phyloP scores from a whole-genome alignment of 2,888 invertebrate species.

The Polyploca ridens region DNA sequence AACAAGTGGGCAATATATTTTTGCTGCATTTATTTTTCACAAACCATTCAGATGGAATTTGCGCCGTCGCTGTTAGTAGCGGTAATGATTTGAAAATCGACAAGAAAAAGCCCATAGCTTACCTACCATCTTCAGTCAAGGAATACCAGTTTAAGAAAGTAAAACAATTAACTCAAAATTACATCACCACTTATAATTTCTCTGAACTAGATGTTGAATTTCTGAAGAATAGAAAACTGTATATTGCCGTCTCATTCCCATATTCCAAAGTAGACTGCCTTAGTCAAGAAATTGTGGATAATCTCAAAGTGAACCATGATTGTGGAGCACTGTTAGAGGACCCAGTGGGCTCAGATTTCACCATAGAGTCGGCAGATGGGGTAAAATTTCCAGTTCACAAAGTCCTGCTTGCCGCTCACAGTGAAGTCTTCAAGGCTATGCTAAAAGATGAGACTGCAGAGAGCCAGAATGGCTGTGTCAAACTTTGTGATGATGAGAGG shows the following conservation, averaged over 20 bases:
- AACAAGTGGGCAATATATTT: slow-evolving; percentile 56
- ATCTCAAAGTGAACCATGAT: slow-evolving; percentile 58
- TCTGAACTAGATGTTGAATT: slow-evolving; percentile 60
- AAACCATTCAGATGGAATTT: slow-evolving; percentile 54
- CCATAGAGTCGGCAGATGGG: slow-evolving; percentile 70
- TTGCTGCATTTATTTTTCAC: slow-evolving; percentile 69
- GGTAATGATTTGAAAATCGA: slow-evolving; percentile 51
- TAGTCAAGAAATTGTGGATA: slow-evolving; percentile 40
- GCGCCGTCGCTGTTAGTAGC: slow-evolving; percentile 53
- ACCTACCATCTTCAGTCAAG: slow-evolving; percentile 48
- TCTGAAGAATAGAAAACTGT: slow-evolving; percentile 59
- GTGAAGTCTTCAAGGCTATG: slow-evolving; percentile 79
- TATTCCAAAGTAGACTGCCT: slow-evolving; percentile 31
- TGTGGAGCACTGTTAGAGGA: slow-evolving; percentile 59
- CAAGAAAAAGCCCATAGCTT: slow-evolving; percentile 52
- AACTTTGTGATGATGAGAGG: slow-evolving; percentile 62
- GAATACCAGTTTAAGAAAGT: slow-evolving; percentile 47
- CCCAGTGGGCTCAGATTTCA: slow-evolving; percentile 70
- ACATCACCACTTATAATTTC: slow-evolving; percentile 67
- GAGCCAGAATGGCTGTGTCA: slow-evolving; percentile 66
- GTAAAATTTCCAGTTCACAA: slow-evolving; percentile 68
- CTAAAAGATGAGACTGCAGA: slow-evolving; percentile 74
- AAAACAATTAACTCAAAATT: slow-evolving; percentile 38
- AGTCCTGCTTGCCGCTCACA: slow-evolving; percentile 60
- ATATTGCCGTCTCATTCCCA: slow-evolving; percentile 57